Conservation (phyloP, 2,888 invertebrate genomes). For the Dryadula phaetusa region DNA sequence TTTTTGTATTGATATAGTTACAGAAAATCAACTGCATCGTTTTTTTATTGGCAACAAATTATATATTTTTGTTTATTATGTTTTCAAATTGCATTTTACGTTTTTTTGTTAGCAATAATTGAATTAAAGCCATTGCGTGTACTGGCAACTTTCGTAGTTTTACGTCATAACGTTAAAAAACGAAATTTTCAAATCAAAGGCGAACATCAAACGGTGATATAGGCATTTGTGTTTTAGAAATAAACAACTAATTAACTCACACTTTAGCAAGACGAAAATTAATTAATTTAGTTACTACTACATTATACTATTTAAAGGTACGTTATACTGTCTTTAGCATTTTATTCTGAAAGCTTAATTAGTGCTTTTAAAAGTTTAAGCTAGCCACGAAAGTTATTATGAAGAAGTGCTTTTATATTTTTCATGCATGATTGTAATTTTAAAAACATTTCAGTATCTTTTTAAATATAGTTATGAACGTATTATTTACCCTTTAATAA, state of each 20-base stretch:
- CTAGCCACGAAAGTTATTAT: background rate
- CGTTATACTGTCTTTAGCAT: background rate
- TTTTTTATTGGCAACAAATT: too few species aligned
- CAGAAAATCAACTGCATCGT: too few species aligned
- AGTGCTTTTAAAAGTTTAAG: background rate
- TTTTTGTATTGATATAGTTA: too few species aligned
- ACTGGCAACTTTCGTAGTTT: background rate
- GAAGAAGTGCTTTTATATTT: too few species aligned
- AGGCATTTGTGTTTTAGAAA: background rate
- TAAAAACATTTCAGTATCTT: too few species aligned
- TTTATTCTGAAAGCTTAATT: background rate
- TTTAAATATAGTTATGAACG: too few species aligned
- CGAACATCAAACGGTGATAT: background rate
- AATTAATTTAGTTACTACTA: background rate
- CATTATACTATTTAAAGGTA: background rate
- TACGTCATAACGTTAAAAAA: conserved; percentile 11
- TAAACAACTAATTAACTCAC: background rate
- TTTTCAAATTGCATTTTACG: too few species aligned
- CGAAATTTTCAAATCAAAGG: conserved; percentile 9
- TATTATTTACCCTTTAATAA: background rate
- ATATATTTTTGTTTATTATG: too few species aligned
- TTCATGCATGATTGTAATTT: too few species aligned
- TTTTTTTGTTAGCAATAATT: too few species aligned
- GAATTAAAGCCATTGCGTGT: too few species aligned
- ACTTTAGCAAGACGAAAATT: background rate